phyloP scores from a whole-genome alignment of 2,888 invertebrate species.

The Catocala nupta region DNA sequence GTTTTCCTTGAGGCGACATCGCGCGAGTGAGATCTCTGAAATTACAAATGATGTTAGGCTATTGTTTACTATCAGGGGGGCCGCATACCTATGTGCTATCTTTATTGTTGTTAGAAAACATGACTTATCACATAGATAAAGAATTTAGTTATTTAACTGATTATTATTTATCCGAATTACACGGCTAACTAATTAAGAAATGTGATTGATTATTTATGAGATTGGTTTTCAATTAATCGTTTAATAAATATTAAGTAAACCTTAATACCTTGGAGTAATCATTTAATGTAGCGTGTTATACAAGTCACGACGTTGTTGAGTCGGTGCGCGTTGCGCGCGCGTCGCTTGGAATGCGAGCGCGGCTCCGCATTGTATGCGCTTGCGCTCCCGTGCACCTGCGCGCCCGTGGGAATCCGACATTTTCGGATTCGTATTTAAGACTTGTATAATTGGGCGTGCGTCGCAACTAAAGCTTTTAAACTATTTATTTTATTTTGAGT shows the following conservation, averaged over 20 bases:
- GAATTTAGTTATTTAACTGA: too few relatives aligned
- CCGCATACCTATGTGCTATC: too few relatives aligned
- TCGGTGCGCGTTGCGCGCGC: conserved; percentile 35
- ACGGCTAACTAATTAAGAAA: too few relatives aligned
- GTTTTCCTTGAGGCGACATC: too few relatives aligned
- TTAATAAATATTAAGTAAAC: conserved; percentile 7
- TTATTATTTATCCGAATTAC: too few relatives aligned
- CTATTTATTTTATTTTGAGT: conserved; percentile 11
- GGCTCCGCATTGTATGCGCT: conserved; percentile 60
- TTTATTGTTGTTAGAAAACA: too few relatives aligned
- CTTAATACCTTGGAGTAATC: conserved; percentile 28
- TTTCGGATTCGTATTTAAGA: conserved; percentile 46
- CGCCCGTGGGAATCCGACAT: conserved; percentile 67
- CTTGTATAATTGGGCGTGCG: conserved; percentile 38
- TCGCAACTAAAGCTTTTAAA: conserved; percentile 23
- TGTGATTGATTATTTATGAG: too few relatives aligned
- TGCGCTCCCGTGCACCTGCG: conserved; percentile 58
- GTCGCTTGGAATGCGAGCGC: conserved; percentile 62
- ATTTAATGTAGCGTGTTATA: conserved; percentile 51
- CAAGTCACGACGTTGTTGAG: conserved; percentile 54
- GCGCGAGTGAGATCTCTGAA: too few relatives aligned
- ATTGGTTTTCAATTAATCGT: neutral
- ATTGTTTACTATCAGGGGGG: too few relatives aligned
- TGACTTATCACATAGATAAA: too few relatives aligned
- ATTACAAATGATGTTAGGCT: too few relatives aligned